Percentiles rank a stretch among this genome's conserved stretches.
These are phyloP conservation scores for Variabilichromis moorii DNA, from an alignment of 2,113 vertebrate species.

Conservation along the genomic window DNA sequence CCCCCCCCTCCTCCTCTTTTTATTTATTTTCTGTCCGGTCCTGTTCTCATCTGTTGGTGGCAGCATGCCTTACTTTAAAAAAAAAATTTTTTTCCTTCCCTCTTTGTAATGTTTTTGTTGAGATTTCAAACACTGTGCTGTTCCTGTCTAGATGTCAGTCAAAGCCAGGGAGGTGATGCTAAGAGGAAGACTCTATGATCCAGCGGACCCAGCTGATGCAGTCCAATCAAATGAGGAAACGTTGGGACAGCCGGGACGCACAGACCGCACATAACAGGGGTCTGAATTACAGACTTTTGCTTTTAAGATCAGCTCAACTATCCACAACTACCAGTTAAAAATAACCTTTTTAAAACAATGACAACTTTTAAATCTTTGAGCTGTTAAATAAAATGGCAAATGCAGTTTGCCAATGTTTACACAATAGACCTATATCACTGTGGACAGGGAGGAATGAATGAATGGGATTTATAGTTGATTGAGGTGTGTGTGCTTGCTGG, in stretches of 20 bases:
- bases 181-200: conserved; percentile 74
- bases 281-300: not conserved
- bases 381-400: conserved; percentile 45
- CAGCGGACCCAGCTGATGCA: not conserved
- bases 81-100: not conserved
- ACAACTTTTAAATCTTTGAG: conserved; percentile 48
- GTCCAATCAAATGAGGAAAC: not conserved
- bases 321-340: not conserved
- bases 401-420: conserved; percentile 68
- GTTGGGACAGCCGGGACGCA: not conserved
- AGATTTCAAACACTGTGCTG: not conserved
- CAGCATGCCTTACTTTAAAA: conserved; percentile 3
- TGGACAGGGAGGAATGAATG: conserved; percentile 54
- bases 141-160: conserved; percentile 65
- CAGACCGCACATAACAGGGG: not conserved
- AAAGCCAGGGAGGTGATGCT: conserved; percentile 67
- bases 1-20: not conserved
- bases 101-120: not conserved
- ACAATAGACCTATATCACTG: conserved; percentile 73
- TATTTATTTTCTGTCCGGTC: not conserved
- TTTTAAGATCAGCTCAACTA: not conserved
- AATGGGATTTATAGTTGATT: not conserved
- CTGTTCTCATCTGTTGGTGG: conserved; percentile 28
- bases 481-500: not conserved
- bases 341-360: conserved; percentile 12